Percentiles rank a stretch among this genome's conserved stretches.
phyloP scores from a whole-genome alignment of 2,888 invertebrate genomes.

The Axea sp. region DNA sequence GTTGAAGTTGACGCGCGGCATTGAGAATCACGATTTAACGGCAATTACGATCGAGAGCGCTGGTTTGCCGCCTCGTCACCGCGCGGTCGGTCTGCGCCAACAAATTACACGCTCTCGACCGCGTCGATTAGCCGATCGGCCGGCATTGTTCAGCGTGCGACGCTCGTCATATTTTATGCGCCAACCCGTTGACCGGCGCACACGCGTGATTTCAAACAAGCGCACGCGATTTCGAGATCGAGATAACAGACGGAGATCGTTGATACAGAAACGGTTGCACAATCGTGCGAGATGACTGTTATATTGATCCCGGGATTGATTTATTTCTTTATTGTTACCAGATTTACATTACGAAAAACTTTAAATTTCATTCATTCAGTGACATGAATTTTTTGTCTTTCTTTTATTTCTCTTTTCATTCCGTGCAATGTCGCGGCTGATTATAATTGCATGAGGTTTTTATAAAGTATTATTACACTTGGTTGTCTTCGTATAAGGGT shows the following conservation, averaged over 20 bases:
- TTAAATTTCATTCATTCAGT: slow-evolving; percentile 52
- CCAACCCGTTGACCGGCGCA: slow-evolving; percentile 20
- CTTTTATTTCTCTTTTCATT: too few species aligned
- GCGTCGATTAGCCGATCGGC: slow-evolving; percentile 31
- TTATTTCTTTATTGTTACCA: slow-evolving; percentile 48
- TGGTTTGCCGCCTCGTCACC: slow-evolving; percentile 3
- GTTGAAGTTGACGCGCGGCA: background rate
- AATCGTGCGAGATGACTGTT: slow-evolving; percentile 43
- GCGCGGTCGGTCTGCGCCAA: slow-evolving; percentile 15
- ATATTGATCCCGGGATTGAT: slow-evolving; percentile 34
- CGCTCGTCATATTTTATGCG: slow-evolving; percentile 40
- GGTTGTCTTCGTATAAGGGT: slow-evolving; percentile 30
- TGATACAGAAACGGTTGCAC: slow-evolving; percentile 28
- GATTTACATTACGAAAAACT: slow-evolving; percentile 50
- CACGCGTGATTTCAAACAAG: slow-evolving; percentile 22
- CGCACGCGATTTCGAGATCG: slow-evolving; percentile 42
- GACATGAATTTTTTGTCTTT: slow-evolving; percentile 40
- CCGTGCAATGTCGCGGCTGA: slow-evolving; percentile 15
- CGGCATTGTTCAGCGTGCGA: slow-evolving; percentile 38
- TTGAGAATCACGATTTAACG: slow-evolving; percentile 5
- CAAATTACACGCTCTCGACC: slow-evolving; percentile 29
- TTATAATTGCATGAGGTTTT: slow-evolving; percentile 47
- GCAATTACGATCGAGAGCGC: slow-evolving; percentile 1
- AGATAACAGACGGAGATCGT: slow-evolving; percentile 32
- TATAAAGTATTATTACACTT: slow-evolving; percentile 19